A percentile compares a stretch with the other conserved stretches of the same genome.
Evolutionary conservation across 2,797 vertebrate genomes (phyloP).

Genomic region (Cyprinella venusta): DNA sequence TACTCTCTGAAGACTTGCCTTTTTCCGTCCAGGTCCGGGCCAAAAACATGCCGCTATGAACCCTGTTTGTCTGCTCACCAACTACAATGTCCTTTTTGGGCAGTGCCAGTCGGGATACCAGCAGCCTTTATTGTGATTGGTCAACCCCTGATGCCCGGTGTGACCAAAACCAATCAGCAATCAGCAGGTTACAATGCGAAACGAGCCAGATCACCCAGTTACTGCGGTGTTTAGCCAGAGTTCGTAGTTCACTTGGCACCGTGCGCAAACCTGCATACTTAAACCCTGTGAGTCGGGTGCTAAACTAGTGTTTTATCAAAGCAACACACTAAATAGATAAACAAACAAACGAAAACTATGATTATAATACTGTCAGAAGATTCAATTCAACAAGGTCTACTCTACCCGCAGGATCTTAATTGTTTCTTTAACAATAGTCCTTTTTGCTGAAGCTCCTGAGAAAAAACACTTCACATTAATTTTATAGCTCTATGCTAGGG

Average conservation of each 20-base stretch:
- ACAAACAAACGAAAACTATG: neutral
- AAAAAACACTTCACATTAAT: neutral
- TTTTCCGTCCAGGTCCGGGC: constrained; percentile 43
- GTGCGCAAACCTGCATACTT: neutral
- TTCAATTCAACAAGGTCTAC: neutral
- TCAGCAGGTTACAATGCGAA: constrained; percentile 46
- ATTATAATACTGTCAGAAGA: neutral
- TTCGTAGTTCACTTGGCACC: constrained; percentile 29
- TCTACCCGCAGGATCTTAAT: neutral
- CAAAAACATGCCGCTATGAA: constrained; percentile 47
- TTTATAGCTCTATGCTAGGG: neutral
- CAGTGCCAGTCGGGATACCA: constrained; percentile 31
- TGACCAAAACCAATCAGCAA: constrained; percentile 52
- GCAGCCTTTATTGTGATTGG: constrained; percentile 50
- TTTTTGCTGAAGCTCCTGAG: neutral
- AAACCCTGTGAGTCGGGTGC: neutral
- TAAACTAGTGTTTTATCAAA: constrained; percentile 25
- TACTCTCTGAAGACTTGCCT: constrained; percentile 45
- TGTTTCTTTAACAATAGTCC: neutral
- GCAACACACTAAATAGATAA: constrained; percentile 5
- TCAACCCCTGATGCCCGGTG: constrained; percentile 38
- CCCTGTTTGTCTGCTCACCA: constrained; percentile 31
- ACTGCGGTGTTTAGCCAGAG: constrained; percentile 53
- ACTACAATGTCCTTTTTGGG: constrained; percentile 47
- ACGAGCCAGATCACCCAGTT: constrained; percentile 50